phyloP scores from a whole-genome alignment of 2,113 vertebrate species.

The Chelonoidis abingdonii region DNA sequence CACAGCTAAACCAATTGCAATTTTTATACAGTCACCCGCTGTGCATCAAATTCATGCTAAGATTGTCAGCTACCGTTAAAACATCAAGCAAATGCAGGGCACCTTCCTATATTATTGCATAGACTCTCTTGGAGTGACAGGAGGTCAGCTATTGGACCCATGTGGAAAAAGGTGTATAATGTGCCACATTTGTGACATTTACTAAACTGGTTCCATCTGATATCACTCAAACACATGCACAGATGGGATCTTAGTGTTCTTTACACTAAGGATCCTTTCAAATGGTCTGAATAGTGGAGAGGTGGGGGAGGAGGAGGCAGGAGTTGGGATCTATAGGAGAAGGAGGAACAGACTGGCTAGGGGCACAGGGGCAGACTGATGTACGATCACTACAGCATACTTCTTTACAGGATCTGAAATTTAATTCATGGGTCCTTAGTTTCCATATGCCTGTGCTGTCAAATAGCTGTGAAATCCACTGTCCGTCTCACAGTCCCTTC shows the following conservation, averaged over 20 bases:
- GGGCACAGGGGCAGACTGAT: neutral
- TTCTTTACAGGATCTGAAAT: neutral
- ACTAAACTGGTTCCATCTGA: neutral
- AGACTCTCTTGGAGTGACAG: neutral
- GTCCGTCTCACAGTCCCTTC: neutral
- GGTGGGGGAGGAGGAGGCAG: neutral
- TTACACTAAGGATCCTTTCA: neutral
- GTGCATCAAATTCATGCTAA: neutral
- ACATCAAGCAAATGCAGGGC: neutral
- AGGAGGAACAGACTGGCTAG: neutral
- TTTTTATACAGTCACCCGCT: neutral
- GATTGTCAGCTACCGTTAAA: neutral
- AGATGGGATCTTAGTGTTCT: neutral
- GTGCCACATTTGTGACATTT: neutral
- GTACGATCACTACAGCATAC: neutral
- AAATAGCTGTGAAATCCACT: neutral
- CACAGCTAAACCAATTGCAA: conserved; percentile 35
- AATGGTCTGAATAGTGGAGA: neutral
- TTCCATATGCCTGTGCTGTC: neutral
- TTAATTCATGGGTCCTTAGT: neutral
- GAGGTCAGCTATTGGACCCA: neutral
- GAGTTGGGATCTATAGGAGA: neutral
- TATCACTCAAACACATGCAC: neutral
- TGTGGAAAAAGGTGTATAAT: neutral
- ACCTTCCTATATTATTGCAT: neutral